Base-by-base conservation (phyloP, 2,888 invertebrate genomes). In the Scrobipalpa costella region DNA sequence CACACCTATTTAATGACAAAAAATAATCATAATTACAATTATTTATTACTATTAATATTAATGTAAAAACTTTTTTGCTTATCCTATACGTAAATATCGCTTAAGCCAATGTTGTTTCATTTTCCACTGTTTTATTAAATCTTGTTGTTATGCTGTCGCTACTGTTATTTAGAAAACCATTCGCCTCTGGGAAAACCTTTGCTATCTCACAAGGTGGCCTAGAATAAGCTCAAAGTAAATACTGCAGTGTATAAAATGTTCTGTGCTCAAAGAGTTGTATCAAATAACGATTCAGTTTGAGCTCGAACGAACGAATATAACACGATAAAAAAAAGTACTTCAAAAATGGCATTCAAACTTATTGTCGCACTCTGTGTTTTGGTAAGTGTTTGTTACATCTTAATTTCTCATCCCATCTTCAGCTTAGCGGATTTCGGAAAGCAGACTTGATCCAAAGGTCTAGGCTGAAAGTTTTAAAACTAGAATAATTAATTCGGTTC, bases 121-220 rank as follows among this genome's bases (percentile, higher is more conserved):
- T 19, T 19, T 49, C 9, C 9, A 49, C 19, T 17, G 8, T 19
- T 17, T 17, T 19, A 19, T 17, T 13, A 21, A 13, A 21, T 27
- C 55, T 55, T 0, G 21, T 57, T 36, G 7, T 36, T 49, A 38
- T 78, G 75, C 74, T 69, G 65, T 73, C 75, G 71, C 64, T 78
- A 78, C 75, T 65, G 86, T 86, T 77, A 66, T 77, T 80, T 74
- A 78, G 67, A 75, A 76, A 71, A 70, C 72, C 74, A 65, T 70
- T 73, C 66, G 70, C 80, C 73, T 74, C 75, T 70, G 73, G 86
- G 90, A 77, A 89, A 89, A 88, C 84, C 89, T 89, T 76, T 67
- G 69, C 68, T 76, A 77, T 74, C 73, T 75, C 68, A 67, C 72
- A 71, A 63, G 68, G 64, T 71, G 40, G 36, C 67, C 73, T 71